Evolutionary conservation across 2,888 invertebrate genomes (phyloP).

Genomic region (Spilosoma lubricipeda): DNA sequence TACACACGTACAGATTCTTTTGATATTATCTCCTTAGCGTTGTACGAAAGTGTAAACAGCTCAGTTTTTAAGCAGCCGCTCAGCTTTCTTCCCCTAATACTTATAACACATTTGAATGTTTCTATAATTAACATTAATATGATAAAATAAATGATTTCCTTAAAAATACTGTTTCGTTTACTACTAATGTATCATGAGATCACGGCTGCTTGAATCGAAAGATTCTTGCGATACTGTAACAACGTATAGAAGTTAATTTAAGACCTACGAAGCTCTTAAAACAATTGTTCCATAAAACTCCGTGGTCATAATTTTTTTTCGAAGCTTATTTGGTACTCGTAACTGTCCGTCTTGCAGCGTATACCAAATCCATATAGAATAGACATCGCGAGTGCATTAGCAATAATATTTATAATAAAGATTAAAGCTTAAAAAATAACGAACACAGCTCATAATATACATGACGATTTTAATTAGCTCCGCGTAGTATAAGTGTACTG

Average conservation of each 20-base stretch:
- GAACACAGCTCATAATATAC: conserved; percentile 36
- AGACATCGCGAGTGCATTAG: conserved; percentile 26
- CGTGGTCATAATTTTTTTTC: not conserved
- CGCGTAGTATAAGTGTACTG: conserved; percentile 12
- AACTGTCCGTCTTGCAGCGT: conserved; percentile 12
- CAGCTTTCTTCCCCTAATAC: not conserved
- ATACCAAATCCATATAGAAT: conserved; percentile 2
- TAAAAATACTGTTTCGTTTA: not conserved
- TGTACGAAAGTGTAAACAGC: not conserved
- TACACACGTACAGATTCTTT: not conserved
- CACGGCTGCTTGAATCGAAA: not conserved
- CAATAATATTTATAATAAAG: conserved; percentile 25
- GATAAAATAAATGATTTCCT: not conserved
- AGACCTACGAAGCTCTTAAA: not conserved
- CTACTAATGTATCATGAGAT: not conserved
- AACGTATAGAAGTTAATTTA: not conserved
- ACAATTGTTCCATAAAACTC: not conserved
- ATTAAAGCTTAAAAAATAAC: conserved; percentile 43
- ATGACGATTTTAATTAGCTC: conserved; percentile 20
- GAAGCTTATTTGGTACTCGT: not conserved
- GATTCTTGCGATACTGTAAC: not conserved
- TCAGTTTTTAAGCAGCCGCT: not conserved
- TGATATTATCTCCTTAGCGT: not conserved
- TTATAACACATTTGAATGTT: not conserved
- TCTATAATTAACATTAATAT: not conserved